phyloP scores from a whole-genome alignment of 2,797 vertebrate species.

The Tolypeutes matacus region DNA sequence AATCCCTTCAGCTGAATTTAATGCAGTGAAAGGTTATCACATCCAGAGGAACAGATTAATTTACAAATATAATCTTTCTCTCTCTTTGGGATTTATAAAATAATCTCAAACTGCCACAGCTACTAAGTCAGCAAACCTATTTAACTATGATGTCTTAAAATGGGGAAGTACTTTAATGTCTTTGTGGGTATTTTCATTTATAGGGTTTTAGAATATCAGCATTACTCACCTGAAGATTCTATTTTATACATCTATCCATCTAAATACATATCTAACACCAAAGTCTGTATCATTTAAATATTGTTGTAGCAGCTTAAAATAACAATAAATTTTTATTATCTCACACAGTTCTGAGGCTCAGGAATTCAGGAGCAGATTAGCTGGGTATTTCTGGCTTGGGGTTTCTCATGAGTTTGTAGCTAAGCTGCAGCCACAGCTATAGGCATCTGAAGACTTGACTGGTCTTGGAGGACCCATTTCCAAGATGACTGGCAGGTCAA shows the following conservation, averaged over 20 bases:
- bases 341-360: background rate
- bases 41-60: no score
- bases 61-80: no score
- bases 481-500: background rate
- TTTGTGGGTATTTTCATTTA: slow-evolving; percentile 33
- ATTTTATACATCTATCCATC: background rate
- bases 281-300: background rate
- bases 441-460: background rate
- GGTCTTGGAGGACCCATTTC: background rate
- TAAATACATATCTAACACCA: background rate
- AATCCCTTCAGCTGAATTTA: no score
- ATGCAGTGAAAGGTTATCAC: no score
- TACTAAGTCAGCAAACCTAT: background rate
- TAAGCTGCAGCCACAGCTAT: background rate
- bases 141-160: slow-evolving; percentile 27
- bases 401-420: background rate
- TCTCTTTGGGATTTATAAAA: no score
- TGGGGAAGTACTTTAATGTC: background rate
- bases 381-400: background rate
- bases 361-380: background rate
- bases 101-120: no score
- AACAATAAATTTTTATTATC: background rate
- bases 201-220: slow-evolving; percentile 3
- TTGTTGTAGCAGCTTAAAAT: background rate
- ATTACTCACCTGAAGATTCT: background rate